A percentile compares a stretch with the other conserved stretches of the same genome.
Evolutionary conservation across 2,888 invertebrate genomes (phyloP).

Genomic region (Agonopterix arenella): DNA sequence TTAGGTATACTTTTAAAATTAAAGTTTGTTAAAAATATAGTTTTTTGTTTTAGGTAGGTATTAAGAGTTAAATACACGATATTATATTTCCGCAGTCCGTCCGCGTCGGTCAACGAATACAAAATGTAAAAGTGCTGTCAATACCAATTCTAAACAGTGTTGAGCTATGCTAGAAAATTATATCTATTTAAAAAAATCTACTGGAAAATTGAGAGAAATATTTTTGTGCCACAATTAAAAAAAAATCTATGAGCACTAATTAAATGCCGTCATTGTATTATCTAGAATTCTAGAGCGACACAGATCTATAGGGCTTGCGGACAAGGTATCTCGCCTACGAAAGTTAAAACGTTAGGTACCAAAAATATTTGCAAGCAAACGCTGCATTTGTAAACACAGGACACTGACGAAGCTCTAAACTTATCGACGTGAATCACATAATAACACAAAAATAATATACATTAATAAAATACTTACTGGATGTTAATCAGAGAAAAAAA

Average conservation of each 20-base stretch:
- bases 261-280: slow-evolving; percentile 54
- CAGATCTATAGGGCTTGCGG: slow-evolving; percentile 19
- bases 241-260: slow-evolving; percentile 56
- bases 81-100: slow-evolving; percentile 35
- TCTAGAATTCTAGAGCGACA: slow-evolving; percentile 47
- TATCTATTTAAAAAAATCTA: slow-evolving; percentile 44
- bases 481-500: too few relatives aligned
- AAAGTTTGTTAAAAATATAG: slow-evolving; percentile 74
- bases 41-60: slow-evolving; percentile 56
- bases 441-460: too few relatives aligned
- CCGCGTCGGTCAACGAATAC: slow-evolving; percentile 8
- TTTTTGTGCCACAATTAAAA: slow-evolving; percentile 56
- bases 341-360: slow-evolving; percentile 52
- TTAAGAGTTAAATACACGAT: slow-evolving; percentile 41
- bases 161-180: slow-evolving; percentile 49
- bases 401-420: neutral
- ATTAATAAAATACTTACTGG: too few relatives aligned
- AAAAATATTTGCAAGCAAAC: slow-evolving; percentile 63
- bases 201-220: slow-evolving; percentile 48
- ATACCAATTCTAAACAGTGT: slow-evolving; percentile 36
- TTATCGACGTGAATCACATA: too few relatives aligned
- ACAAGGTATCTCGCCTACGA: neutral
- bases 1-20: slow-evolving; percentile 64
- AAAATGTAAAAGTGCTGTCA: slow-evolving; percentile 28
- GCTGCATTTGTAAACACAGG: slow-evolving; percentile 45